Evolutionary conservation across 2,113 vertebrate species (phyloP).

Genomic region (Syngnathus typhle): DNA sequence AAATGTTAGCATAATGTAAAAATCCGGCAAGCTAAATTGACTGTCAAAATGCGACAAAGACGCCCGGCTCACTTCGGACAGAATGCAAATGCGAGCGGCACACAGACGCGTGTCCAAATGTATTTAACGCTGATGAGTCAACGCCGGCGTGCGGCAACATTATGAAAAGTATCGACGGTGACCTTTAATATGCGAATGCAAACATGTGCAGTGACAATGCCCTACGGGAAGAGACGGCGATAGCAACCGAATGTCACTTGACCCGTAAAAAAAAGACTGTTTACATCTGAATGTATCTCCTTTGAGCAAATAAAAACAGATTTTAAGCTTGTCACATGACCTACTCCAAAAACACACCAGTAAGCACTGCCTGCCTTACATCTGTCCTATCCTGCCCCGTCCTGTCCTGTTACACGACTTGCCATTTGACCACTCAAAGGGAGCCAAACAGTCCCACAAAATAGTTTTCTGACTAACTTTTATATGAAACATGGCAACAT

Average conservation of each 20-base stretch:
- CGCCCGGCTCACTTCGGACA: conserved; percentile 37
- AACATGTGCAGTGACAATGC: conserved; percentile 33
- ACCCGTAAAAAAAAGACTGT: conserved; percentile 39
- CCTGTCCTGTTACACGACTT: not conserved
- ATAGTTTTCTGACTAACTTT: not conserved
- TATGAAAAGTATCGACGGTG: conserved; percentile 50
- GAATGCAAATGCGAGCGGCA: conserved; percentile 28
- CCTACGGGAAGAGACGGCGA: conserved; percentile 35
- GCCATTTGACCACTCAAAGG: not conserved
- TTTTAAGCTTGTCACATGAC: not conserved
- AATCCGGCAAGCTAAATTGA: conserved; percentile 33
- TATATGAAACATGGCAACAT: no score
- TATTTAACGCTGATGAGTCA: conserved; percentile 49
- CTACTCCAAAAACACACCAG: not conserved
- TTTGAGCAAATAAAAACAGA: conserved; percentile 40
- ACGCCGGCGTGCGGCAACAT: conserved; percentile 24
- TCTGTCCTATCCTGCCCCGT: not conserved
- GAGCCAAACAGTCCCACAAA: not conserved
- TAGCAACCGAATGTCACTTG: conserved; percentile 40
- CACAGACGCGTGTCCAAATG: conserved; percentile 43
- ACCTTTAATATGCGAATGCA: conserved; percentile 66
- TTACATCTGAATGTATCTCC: conserved; percentile 26
- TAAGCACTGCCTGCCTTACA: not conserved
- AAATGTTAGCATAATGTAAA: conserved; percentile 27
- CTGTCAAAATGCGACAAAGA: conserved; percentile 48